These are phyloP conservation scores for Uromys caudimaculatus DNA, from an alignment of 2,797 vertebrate genomes.

Conservation along the genomic window DNA sequence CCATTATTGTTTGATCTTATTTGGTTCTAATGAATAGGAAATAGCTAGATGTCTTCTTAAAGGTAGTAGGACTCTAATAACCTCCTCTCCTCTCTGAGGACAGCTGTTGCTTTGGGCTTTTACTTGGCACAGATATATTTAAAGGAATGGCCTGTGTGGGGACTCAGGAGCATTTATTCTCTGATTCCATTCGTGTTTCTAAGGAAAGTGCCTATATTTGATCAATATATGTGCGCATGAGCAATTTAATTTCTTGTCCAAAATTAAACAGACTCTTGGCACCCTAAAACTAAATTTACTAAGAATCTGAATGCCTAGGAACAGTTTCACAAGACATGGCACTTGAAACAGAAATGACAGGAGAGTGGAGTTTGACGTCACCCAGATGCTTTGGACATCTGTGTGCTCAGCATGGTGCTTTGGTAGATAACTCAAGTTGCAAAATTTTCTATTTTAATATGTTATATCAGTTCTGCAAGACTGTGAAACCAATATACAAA, in stretches of 20 bases:
- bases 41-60: constrained; percentile 53
- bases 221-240: neutral
- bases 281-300: neutral
- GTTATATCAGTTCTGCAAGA: neutral
- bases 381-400: neutral
- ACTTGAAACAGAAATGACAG: neutral
- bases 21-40: constrained; percentile 71
- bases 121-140: constrained; percentile 10
- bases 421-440: neutral
- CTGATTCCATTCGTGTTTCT: neutral
- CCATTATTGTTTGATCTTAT: constrained; percentile 61
- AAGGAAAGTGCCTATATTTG: neutral
- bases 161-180: neutral
- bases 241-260: neutral
- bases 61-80: constrained; percentile 58
- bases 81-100: neutral
- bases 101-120: neutral
- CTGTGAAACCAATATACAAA: neutral
- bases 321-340: neutral
- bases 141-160: neutral
- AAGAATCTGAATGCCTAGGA: neutral
- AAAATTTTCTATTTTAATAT: neutral
- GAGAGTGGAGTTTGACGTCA: neutral
- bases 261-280: constrained; percentile 5
- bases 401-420: neutral